Base-by-base conservation (phyloP, 2,888 invertebrate species). In the Drosophila kanekoi region DNA sequence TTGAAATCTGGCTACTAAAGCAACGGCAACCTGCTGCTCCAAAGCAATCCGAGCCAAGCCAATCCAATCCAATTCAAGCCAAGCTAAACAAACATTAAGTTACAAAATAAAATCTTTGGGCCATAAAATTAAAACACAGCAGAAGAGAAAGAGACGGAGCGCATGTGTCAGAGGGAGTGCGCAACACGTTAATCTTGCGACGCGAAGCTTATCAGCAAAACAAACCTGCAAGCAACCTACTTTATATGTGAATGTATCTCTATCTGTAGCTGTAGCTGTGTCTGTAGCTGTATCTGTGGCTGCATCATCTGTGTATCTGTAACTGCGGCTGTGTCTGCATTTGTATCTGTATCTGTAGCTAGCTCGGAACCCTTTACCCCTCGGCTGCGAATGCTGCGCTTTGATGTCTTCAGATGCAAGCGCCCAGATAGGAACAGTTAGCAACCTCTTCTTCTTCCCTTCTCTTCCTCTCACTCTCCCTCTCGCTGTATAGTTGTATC, bases 41-140 rank as follows among this genome's bases (percentile, higher is more conserved):
- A 54, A 67, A 43, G 59, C 56, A 67, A 68, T 77, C 77, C 64
- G 56, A 49, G 60, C 33, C 54, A 47, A 48, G 47, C 52, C 63
- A 70, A 72, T 47, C 52, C 63, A 70, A 72, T 47, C 43, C 53
- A 61, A 64, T 38, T 33, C 60, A 62, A 75, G 63, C 65, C 71
- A 60, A 79, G 81, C 71, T 59, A 73, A 86, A 71, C 84, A 88
- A 83, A 86, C 83, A 88, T 83, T 83, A 88, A 86, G 83, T 83
- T 72, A 88, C 87, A 86, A 88, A 86, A 83, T 83, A 88, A 83
- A 82, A 80, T 83, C 87, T 86, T 69, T 88, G 89, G 79, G 54
- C 85, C 89, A 87, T 83, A 83, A 83, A 89, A 89, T 81, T 75
- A 84, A 84, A 72, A 78, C 78, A 48, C 69, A 89, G 70, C 74